Evolutionary conservation across 2,797 vertebrate species (phyloP).

Genomic region (Catostomus latipinnis): DNA sequence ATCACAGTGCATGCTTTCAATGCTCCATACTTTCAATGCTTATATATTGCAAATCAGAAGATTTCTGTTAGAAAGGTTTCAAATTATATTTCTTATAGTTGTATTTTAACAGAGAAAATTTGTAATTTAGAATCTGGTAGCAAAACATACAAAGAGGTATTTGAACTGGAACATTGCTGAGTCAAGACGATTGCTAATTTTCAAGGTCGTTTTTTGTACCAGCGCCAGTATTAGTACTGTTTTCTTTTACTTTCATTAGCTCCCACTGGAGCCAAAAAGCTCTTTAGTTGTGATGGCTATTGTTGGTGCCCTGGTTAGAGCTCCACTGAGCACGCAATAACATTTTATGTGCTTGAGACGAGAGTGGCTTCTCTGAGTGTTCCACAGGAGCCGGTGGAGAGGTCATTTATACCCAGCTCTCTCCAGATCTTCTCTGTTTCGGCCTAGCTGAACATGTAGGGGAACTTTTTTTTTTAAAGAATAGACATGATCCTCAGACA

Average conservation of each 20-base stretch:
- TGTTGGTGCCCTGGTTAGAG: conserved; percentile 60
- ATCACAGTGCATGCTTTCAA: not conserved
- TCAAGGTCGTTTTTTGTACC: conserved; percentile 34
- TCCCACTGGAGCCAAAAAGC: conserved; percentile 51
- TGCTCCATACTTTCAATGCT: not conserved
- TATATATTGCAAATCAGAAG: not conserved
- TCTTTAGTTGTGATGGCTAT: conserved; percentile 58
- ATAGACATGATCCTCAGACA: conserved; percentile 5
- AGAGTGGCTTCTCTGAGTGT: conserved; percentile 80
- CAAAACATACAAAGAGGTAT: conserved; percentile 25
- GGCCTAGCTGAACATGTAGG: conserved; percentile 69
- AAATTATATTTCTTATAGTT: not conserved
- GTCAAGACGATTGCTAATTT: conserved; percentile 34
- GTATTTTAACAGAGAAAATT: not conserved
- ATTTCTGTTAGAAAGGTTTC: not conserved
- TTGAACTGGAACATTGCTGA: conserved; percentile 18
- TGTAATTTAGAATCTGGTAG: conserved; percentile 15
- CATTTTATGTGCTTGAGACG: conserved; percentile 81
- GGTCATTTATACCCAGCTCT: conserved; percentile 74
- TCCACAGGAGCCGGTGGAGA: conserved; percentile 74
- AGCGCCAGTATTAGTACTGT: conserved; percentile 27
- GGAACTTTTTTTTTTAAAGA: conserved; percentile 53
- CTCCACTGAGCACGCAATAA: conserved; percentile 68
- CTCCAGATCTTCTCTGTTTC: conserved; percentile 76
- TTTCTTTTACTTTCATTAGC: conserved; percentile 56